Evolutionary conservation across 2,113 vertebrate genomes (phyloP).

Genomic region (Glareola pratincola): DNA sequence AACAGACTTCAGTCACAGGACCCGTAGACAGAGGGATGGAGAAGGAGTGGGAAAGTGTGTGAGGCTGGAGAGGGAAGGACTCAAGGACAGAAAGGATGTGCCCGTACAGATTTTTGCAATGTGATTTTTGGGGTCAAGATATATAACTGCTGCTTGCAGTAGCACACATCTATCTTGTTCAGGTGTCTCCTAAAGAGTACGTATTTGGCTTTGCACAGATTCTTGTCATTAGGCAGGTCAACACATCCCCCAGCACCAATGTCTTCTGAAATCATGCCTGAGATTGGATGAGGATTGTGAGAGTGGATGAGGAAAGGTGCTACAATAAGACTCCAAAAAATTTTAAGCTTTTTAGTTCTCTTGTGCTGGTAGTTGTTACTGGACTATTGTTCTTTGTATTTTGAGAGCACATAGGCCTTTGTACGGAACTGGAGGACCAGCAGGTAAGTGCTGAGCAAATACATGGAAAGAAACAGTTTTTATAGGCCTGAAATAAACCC

Average conservation of each 20-base stretch:
- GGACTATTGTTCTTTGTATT: background rate
- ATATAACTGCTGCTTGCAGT: background rate
- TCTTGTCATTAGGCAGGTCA: background rate
- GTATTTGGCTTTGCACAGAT: background rate
- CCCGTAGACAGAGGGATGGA: background rate
- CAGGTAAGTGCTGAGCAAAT: constrained; percentile 22
- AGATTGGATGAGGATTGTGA: background rate
- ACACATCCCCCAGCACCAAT: background rate
- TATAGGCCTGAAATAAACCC: constrained; percentile 46
- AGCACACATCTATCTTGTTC: background rate
- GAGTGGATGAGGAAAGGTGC: background rate
- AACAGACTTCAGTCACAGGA: background rate
- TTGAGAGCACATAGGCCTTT: background rate
- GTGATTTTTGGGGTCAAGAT: background rate
- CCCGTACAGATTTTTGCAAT: background rate
- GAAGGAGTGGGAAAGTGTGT: too few relatives aligned
- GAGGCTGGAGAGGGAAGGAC: background rate
- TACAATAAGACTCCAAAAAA: background rate
- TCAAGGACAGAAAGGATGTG: background rate
- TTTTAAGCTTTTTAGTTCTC: background rate
- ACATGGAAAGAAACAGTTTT: constrained; percentile 17
- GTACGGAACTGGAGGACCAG: background rate
- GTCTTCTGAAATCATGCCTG: background rate
- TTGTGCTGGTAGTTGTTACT: background rate
- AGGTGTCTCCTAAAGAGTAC: background rate